Conservation (phyloP, 2,113 vertebrate genomes). For the Pituophis catenifer region DNA sequence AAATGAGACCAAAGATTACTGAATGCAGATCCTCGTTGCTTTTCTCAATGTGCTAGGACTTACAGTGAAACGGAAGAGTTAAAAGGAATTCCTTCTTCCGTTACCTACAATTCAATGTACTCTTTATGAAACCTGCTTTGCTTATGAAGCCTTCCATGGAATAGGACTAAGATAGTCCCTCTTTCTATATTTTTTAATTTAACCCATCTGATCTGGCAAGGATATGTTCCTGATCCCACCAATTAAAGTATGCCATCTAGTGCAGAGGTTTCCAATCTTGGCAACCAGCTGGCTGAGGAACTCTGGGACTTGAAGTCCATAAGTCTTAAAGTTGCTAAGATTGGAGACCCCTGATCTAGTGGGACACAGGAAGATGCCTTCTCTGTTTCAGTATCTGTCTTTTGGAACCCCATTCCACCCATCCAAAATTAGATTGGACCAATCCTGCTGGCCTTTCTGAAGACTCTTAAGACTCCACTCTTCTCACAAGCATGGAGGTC, state of each 20-base stretch:
- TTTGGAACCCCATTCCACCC: background rate
- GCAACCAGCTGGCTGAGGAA: no score
- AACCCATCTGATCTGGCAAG: background rate
- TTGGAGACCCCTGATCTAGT: background rate
- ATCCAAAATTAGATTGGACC: background rate
- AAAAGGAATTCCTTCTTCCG: background rate
- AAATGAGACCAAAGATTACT: constrained; percentile 30
- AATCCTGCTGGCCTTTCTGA: background rate
- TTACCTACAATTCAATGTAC: background rate
- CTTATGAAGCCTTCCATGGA: background rate
- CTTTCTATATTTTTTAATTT: background rate
- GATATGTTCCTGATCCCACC: background rate
- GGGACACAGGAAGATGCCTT: background rate
- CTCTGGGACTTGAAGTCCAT: no score
- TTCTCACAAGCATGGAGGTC: background rate
- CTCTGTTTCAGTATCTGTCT: background rate
- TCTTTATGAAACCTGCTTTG: background rate
- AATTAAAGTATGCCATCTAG: background rate
- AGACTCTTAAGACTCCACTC: background rate
- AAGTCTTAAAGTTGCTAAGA: no score
- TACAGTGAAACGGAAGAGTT: background rate
- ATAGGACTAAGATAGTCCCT: background rate
- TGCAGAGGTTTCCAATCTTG: background rate
- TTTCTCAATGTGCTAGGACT: background rate
- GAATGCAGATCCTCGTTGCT: background rate